Base-by-base conservation (phyloP, 2,797 vertebrate species). In the Phoeniculus purpureus region DNA sequence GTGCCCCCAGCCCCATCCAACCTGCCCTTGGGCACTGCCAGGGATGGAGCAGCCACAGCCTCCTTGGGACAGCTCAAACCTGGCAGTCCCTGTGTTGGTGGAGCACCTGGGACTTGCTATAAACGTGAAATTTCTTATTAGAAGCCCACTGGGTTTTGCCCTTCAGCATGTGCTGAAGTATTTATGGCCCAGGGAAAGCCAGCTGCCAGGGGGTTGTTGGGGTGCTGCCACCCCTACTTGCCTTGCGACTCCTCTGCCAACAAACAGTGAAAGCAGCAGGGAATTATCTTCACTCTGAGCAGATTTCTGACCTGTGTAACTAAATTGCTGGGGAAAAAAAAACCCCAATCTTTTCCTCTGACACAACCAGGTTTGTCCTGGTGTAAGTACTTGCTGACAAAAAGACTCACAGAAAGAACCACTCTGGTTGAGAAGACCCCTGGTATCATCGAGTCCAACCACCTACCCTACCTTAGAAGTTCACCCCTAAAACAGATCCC, bases 221-320 rank as follows among this genome's bases (percentile, higher is more conserved):
- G 70, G 71, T 56, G 67, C 43, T 6, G 25, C 65, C 66, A 65
- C 61, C 70, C 73, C 3, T 4, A 48, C 37, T 37, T 37, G 37
- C 51, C 59, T 45, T 50, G 4, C 12, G 77, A 74, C 50, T 74
- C 73, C 15, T 34, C 60, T 2, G 3, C 74, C 59, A 34, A 26
- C 29, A 67, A 45, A 66, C 0, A 0, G 54, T 0, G 0, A 61
- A 26, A 43, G 52, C 48, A 19, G 72, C 74, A 59, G 12, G 47
- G n/a, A 80, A 32, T 85, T 77, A 15, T 14, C 62, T 71, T 77
- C 12, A 0, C 59, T 48, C 18, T 27, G 37, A 43, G 37, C 27
- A 68, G 10, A 43, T 43, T 43, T 43, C 34, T 27, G 82, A 64
- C 65, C 64, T 51, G 52, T 26, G n/a, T 10, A 75, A 82, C 34